These are phyloP conservation scores for Tenualosa ilisha DNA, from an alignment of 2,797 vertebrate genomes.

Conservation along the genomic window DNA sequence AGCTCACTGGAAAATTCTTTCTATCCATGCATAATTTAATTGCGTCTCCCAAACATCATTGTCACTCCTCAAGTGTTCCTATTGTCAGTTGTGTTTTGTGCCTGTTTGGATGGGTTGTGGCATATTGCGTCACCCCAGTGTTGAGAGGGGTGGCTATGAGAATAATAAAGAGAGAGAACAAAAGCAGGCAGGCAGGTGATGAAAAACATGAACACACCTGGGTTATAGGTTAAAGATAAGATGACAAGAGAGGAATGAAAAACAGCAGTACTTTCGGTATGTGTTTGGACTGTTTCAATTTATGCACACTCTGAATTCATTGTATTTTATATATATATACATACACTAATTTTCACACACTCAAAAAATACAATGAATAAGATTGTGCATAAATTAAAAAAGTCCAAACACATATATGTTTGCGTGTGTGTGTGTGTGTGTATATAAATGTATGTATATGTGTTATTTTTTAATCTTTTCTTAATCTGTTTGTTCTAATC, in stretches of 20 bases:
- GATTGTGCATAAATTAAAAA: no score
- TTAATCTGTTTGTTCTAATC: constrained; percentile 21
- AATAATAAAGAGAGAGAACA: background rate
- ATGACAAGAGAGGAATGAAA: background rate
- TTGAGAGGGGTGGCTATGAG: background rate
- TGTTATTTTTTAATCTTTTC: no score
- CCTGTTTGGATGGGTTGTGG: background rate
- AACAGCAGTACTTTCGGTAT: background rate
- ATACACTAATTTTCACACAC: no score
- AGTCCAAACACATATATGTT: no score
- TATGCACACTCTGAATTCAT: background rate
- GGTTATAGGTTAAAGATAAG: background rate
- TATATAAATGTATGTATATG: no score
- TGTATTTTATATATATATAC: background rate
- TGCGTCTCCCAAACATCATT: background rate
- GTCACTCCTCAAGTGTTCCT: background rate
- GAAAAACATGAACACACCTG: background rate
- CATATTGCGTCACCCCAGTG: background rate
- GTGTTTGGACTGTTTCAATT: background rate
- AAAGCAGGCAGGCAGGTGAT: background rate
- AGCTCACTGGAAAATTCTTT: background rate
- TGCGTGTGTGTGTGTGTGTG: no score
- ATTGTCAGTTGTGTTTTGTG: background rate
- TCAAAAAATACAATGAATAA: no score
- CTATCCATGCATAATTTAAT: background rate